Evolutionary conservation across 2,113 vertebrate genomes (phyloP), one percentile per base, ranked within the genome.

Genomic region (Colinus virginianus): DNA sequence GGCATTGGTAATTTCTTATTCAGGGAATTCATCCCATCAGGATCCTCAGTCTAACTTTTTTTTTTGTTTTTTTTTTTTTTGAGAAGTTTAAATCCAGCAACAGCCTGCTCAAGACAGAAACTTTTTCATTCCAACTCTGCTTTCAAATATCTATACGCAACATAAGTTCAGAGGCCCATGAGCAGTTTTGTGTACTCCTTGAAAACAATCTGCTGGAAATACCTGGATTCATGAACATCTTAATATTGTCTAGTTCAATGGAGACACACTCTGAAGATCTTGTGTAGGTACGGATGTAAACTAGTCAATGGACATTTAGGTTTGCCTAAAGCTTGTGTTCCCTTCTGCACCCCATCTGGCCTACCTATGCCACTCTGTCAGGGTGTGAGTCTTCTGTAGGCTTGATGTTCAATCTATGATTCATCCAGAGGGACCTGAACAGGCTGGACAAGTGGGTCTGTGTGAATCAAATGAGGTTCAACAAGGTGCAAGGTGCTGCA

Each of bases 161-260:
- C 51, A 78, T 22, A 55, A 72, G 61, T 72, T 78, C 40, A 82
- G 75, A 85, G 4, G 7, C 49, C 46, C 32, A 25, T 13, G 34
- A 38, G 20, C 16, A 81, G 11, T 23, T 90, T 79, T 69, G 36
- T 0, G 0, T 21, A 22, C 32, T 61, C 0, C 9, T 13, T 72
- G 45, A 48, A 53, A 26, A 34, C 14, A 79, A 36, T 17, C 67
- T 82, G 36, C 11, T 58, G 43, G 59, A 85, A 77, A 30, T 21
- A 26, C 3, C 1, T 46, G n/a, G 14, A 4, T 42, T 88, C 15
- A 13, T 9, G 17, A 19, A n/a, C 1, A 2, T n/a, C 25, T 62
- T 21, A 81, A 68, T 59, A 51, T 53, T 28, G 45, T 18, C 32
- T 77, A 13, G 46, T 67, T 88, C 88, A 10, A 42, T n/a, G 59